phyloP scores from a whole-genome alignment of 2,888 invertebrate genomes.

The Scaptomyza flava region DNA sequence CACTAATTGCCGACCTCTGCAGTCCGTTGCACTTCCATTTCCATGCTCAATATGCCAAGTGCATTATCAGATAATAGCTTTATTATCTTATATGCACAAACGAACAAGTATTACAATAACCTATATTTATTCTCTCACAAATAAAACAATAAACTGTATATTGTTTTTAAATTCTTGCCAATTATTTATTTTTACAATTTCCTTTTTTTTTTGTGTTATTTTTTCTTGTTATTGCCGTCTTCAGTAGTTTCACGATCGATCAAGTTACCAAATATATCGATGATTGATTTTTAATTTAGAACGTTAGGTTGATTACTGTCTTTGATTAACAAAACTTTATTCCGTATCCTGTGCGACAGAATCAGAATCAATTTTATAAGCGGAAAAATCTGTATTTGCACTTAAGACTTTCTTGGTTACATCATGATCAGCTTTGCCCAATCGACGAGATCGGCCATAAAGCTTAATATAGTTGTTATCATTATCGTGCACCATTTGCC shows the following conservation, averaged over 20 bases:
- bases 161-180: neutral
- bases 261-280: neutral
- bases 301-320: no score
- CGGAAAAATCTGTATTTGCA: neutral
- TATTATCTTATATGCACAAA: neutral
- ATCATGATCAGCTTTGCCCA: constrained; percentile 62
- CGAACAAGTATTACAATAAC: no score
- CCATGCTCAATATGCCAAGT: neutral
- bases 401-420: constrained; percentile 40
- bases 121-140: no score
- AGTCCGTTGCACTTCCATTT: constrained; percentile 16
- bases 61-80: neutral
- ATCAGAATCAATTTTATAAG: constrained; percentile 56
- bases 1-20: constrained; percentile 3
- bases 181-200: neutral
- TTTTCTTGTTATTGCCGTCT: constrained; percentile 3
- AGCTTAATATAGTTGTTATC: constrained; percentile 53
- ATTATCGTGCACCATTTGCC: constrained; percentile 46
- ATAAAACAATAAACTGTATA: no score
- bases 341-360: constrained; percentile 25
- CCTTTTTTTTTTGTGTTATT: neutral
- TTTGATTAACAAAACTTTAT: neutral
- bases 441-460: constrained; percentile 49
- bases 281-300: neutral
- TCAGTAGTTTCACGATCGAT: neutral